Evolutionary conservation across 35 echinoderm and acorn worm genomes (phyloP), one percentile per base, ranked within the genome.

Genomic region (Hemicentrotus pulcherrimus): DNA sequence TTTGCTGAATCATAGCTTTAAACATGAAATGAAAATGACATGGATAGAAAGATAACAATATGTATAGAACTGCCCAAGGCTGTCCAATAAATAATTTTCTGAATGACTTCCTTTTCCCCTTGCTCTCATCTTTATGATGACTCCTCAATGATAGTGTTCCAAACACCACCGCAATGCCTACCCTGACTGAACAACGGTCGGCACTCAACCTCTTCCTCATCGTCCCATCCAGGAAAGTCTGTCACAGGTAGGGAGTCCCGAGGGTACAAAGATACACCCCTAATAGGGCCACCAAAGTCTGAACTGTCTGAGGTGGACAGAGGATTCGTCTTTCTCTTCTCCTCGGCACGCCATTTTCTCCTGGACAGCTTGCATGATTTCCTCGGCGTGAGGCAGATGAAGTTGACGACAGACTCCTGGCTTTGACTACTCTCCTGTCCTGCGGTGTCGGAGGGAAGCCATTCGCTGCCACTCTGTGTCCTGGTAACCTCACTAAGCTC

Each of bases 61-160:
- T 71, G 6, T 7, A 78, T n/a, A 78, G 65, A 78, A n/a, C 22
- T 78, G 18, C 28, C 65, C 65, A 78, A 22, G 28, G 24, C 65
- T 78, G 24, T 78, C 19, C 6, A 78, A 78, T 78, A 5, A 78
- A 78, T 6, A 4, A 78, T 28, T 6, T 78, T 78, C 6, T 28
- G 0, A 78, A 78, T n/a, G 28, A 8, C 65, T 28, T n/a, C 6
- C n/a, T 71, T 4, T 28, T 22, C 19, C 65, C 65, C 19, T 78
- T 78, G 7, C 65, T 78, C 0, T 15, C 65, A 30, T 8, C 65
- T 78, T 78, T 18, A 90, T 35, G 88, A 90, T 45, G 88, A 90
- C 45, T 90, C 88, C 88, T 90, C 88, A 16, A 90, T 47, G 32
- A 90, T 90, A 41, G 88, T 45, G 32, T 90, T 33, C 88, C 88